These are phyloP conservation scores for Eriocheir sinensis DNA, from an alignment of 1,140 invertebrate genomes.

Conservation along the genomic window DNA sequence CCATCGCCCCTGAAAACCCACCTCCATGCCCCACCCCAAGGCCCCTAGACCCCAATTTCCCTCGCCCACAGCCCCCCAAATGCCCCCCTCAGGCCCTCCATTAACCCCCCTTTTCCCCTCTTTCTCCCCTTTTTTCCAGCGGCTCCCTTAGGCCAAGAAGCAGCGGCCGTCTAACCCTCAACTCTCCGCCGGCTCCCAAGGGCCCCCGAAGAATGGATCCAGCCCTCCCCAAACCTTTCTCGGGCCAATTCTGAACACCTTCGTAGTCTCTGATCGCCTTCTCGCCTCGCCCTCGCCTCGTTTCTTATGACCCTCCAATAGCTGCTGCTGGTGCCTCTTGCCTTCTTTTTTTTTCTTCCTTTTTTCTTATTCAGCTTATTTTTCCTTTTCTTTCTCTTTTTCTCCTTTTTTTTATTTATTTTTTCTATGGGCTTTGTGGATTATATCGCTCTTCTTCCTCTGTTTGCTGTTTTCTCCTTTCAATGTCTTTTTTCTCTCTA, in stretches of 20 bases:
- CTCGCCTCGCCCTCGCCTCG: neutral
- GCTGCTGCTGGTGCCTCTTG: no score
- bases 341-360: no score
- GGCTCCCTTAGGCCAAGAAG: neutral
- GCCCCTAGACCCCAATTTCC: conserved; percentile 11
- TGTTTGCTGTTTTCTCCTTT: neutral
- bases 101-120: neutral
- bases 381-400: no score
- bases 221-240: neutral
- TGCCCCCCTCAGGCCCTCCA: neutral
- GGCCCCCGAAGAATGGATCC: neutral
- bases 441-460: no score
- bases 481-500: neutral
- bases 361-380: no score
- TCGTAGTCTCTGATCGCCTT: neutral
- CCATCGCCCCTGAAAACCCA: neutral
- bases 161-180: neutral
- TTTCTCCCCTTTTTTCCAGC: neutral
- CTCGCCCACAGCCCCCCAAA: neutral
- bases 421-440: no score
- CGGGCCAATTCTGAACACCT: neutral
- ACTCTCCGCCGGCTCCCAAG: neutral
- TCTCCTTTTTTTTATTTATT: no score
- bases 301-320: neutral
- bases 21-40: neutral